Percentiles rank a stretch among this genome's conserved stretches.
These are phyloP conservation scores for Drosophila sulfurigaster DNA, from an alignment of 1,140 invertebrate genomes.

Conservation along the genomic window DNA sequence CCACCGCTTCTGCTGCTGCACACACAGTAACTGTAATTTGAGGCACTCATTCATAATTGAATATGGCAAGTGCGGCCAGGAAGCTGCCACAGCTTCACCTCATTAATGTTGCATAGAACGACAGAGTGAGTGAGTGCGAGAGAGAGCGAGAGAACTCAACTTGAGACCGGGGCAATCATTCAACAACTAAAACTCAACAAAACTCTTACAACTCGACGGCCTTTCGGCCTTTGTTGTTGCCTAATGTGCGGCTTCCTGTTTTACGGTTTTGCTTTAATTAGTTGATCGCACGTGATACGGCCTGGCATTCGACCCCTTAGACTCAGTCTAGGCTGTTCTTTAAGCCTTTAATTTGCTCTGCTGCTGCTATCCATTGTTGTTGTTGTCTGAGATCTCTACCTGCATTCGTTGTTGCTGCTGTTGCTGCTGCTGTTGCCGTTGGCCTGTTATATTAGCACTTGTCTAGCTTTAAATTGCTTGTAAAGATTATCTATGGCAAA, in stretches of 20 bases:
- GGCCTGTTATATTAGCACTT: conserved; percentile 79
- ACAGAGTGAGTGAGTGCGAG: neutral
- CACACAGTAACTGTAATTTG: conserved; percentile 64
- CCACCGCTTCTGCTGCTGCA: neutral
- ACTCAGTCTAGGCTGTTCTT: neutral
- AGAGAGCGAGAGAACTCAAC: conserved; percentile 5
- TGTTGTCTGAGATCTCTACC: conserved; percentile 31
- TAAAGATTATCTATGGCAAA: conserved; percentile 82
- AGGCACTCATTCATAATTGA: conserved; percentile 77
- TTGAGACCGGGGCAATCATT: conserved; percentile 58
- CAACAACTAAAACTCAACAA: conserved; percentile 66
- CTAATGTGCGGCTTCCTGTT: conserved; percentile 81
- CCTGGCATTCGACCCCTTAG: conserved; percentile 11
- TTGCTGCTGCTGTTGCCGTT: conserved; percentile 18
- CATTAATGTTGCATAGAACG: conserved; percentile 67
- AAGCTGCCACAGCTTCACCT: conserved; percentile 40
- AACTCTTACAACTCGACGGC: conserved; percentile 1
- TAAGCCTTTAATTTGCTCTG: conserved; percentile 49
- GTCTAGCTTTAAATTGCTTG: conserved; percentile 82
- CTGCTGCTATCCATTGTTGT: conserved; percentile 21
- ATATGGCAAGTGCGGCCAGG: conserved; percentile 59
- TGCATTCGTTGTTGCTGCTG: conserved; percentile 31
- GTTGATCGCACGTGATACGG: conserved; percentile 80
- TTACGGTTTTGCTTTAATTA: conserved; percentile 79
- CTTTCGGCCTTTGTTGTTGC: conserved; percentile 55